Conservation (phyloP, 2,888 invertebrate genomes). For the Lepeophtheirus nordmannii region DNA sequence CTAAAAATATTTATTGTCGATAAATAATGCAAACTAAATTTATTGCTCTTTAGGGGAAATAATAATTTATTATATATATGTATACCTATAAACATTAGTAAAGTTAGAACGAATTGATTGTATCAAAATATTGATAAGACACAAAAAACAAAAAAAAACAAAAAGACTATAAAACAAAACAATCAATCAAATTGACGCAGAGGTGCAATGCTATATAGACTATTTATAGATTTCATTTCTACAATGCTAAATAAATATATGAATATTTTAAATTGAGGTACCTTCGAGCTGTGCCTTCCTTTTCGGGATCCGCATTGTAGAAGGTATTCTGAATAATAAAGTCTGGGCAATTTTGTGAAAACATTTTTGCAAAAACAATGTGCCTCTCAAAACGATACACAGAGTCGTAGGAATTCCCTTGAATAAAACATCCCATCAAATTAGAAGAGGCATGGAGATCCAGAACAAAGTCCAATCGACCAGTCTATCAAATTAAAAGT, state of each 20-base stretch:
- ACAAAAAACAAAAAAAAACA: background rate
- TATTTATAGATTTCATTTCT: background rate
- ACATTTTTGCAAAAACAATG: conserved; percentile 79
- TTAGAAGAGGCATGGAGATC: conserved; percentile 92
- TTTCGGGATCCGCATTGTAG: conserved; percentile 78
- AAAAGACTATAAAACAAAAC: no score
- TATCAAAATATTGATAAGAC: background rate
- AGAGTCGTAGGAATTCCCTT: conserved; percentile 84
- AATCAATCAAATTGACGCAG: no score
- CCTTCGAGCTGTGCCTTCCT: conserved; percentile 72
- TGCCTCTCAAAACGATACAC: conserved; percentile 67
- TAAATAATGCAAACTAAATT: no score
- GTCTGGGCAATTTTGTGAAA: conserved; percentile 72
- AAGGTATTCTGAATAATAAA: conserved; percentile 69
- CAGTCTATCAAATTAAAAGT: background rate
- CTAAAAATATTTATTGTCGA: no score
- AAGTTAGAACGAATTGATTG: no score
- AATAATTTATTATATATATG: no score
- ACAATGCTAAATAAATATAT: background rate
- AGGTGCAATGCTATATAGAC: background rate
- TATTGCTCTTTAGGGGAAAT: no score
- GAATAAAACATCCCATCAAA: conserved; percentile 79
- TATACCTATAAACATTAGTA: no score
- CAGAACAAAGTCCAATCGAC: conserved; percentile 64
- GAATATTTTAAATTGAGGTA: no score